These are phyloP conservation scores for Megaceryle torquata DNA, from an alignment of 2,113 vertebrate genomes.

Conservation along the genomic window DNA sequence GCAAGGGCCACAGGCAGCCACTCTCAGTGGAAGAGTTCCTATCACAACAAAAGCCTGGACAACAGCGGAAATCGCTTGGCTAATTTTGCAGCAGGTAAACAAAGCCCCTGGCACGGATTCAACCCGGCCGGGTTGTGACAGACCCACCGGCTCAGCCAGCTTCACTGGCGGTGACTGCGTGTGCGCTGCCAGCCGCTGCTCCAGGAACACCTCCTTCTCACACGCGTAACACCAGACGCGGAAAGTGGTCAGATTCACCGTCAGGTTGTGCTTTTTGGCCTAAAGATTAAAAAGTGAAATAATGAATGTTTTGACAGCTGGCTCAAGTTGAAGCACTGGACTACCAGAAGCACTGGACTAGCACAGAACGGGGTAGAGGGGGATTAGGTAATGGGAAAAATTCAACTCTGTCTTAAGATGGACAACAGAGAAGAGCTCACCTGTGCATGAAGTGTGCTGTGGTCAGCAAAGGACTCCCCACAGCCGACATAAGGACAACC, in stretches of 20 bases:
- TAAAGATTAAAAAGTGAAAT: constrained; percentile 27
- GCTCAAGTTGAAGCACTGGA: not conserved
- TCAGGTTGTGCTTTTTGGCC: constrained; percentile 93
- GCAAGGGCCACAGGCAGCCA: not conserved
- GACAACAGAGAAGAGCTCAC: constrained; percentile 62
- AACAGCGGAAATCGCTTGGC: not conserved
- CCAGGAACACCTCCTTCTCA: constrained; percentile 93
- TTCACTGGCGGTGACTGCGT: not conserved
- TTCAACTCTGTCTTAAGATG: not conserved
- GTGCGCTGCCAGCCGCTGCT: constrained; percentile 74
- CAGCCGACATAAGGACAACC: constrained; percentile 94
- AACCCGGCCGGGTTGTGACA: not conserved
- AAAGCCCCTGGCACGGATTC: not conserved
- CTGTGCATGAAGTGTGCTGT: constrained; percentile 96
- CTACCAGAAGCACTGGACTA: not conserved
- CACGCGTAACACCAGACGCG: constrained; percentile 97
- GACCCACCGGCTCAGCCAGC: constrained; percentile 79
- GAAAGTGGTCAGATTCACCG: constrained; percentile 95
- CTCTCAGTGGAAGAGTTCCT: not conserved
- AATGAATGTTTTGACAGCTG: not conserved
- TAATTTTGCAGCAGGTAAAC: not conserved
- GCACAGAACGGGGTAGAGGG: not conserved
- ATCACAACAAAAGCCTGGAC: not conserved
- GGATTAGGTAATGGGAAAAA: not conserved
- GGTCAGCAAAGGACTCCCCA: constrained; percentile 93